Conservation (phyloP, 2,797 vertebrate species). For the Brachymystax lenok region DNA sequence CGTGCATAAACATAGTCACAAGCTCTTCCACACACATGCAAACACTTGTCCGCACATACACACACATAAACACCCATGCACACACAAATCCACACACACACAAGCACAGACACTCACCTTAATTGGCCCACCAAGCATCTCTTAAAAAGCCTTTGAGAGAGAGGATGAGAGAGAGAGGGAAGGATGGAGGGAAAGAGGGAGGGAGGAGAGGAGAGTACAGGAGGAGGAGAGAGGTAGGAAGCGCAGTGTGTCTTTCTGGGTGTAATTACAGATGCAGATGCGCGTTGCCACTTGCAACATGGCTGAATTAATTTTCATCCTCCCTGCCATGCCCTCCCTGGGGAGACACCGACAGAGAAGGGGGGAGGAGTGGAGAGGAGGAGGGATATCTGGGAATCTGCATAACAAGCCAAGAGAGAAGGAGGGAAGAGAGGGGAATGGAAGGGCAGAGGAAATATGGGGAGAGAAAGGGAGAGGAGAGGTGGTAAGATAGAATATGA, state of each 20-base stretch:
- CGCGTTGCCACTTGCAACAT: slow-evolving; percentile 83
- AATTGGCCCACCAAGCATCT: slow-evolving; percentile 83
- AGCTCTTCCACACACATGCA: slow-evolving; percentile 11
- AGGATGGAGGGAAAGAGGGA: slow-evolving; percentile 28
- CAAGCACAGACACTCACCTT: slow-evolving; percentile 70
- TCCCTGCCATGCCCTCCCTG: slow-evolving; percentile 78
- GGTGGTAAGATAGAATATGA: not conserved
- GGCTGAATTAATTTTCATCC: slow-evolving; percentile 85
- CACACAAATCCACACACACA: slow-evolving; percentile 29
- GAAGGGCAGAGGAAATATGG: slow-evolving; percentile 43
- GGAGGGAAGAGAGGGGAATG: slow-evolving; percentile 46
- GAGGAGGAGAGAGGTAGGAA: slow-evolving; percentile 1
- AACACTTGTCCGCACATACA: not conserved
- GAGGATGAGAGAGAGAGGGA: slow-evolving; percentile 53
- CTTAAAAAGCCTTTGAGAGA: slow-evolving; percentile 82
- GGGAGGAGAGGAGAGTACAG: not conserved
- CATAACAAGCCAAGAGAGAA: slow-evolving; percentile 71
- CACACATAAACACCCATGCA: slow-evolving; percentile 25
- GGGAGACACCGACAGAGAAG: slow-evolving; percentile 69
- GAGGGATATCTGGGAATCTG: slow-evolving; percentile 74
- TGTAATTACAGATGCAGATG: slow-evolving; percentile 87
- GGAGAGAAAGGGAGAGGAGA: slow-evolving; percentile 30
- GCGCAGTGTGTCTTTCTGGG: slow-evolving; percentile 73
- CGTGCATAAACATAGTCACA: too few species aligned
- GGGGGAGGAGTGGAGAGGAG: slow-evolving; percentile 44